Percentiles rank a stretch among this genome's conserved stretches.
Evolutionary conservation across 2,888 invertebrate genomes (phyloP).

Genomic region (Rhodophaea formosa): DNA sequence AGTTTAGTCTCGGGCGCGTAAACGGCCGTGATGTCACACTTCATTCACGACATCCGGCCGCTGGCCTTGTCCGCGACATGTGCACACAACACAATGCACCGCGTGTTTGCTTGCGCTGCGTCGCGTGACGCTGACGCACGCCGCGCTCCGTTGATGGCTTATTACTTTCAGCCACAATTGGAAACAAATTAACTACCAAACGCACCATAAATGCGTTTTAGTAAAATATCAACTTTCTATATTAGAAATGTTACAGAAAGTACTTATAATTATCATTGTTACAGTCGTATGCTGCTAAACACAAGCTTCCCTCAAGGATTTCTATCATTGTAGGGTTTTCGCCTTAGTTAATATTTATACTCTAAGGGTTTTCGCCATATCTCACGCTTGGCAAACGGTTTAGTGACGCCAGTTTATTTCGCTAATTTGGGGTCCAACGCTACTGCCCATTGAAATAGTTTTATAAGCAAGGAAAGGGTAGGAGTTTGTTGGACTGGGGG

Average conservation of each 20-base stretch:
- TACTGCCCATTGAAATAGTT: too few species aligned
- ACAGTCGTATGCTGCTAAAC: too few species aligned
- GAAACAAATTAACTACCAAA: not conserved
- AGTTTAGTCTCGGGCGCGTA: not conserved
- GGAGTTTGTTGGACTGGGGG: too few species aligned
- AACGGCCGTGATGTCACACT: constrained; percentile 31
- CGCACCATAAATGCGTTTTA: not conserved
- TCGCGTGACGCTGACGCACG: constrained; percentile 51
- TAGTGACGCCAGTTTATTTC: too few species aligned
- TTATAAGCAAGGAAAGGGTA: too few species aligned
- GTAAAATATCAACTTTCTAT: not conserved
- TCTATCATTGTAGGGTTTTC: too few species aligned
- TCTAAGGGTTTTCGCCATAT: too few species aligned
- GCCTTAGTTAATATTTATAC: too few species aligned
- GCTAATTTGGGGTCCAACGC: too few species aligned
- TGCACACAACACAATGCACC: not conserved
- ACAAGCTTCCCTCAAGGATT: too few species aligned
- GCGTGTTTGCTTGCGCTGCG: constrained; percentile 21
- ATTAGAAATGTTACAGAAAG: not conserved
- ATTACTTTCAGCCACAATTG: constrained; percentile 6
- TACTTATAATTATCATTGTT: too few species aligned
- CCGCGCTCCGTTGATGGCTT: constrained; percentile 38
- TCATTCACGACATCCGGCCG: constrained; percentile 29
- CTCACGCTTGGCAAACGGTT: too few species aligned
- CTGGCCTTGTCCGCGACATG: constrained; percentile 16